Conservation (phyloP, 2,888 invertebrate species). For the Xanthorhoe designata region DNA sequence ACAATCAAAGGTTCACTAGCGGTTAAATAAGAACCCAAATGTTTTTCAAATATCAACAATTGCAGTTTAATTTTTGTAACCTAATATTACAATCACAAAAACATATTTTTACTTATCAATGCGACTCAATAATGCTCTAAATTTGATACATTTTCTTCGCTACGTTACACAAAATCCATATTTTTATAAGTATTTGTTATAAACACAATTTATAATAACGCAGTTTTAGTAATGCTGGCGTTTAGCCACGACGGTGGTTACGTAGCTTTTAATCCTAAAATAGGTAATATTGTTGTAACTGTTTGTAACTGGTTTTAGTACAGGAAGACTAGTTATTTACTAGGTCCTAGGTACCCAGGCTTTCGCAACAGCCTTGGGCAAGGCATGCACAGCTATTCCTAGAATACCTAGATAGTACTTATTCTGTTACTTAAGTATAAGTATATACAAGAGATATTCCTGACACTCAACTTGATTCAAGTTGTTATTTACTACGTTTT, state of each 20-base stretch:
- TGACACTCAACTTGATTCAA: too few species aligned
- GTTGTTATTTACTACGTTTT: too few species aligned
- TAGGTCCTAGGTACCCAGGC: slow-evolving; percentile 20
- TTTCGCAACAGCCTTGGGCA: slow-evolving; percentile 37
- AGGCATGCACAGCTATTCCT: slow-evolving; percentile 15
- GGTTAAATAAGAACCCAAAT: too few species aligned
- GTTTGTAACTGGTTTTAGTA: slow-evolving; percentile 26
- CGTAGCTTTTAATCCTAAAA: not conserved
- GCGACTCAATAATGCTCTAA: too few species aligned
- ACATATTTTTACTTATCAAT: too few species aligned
- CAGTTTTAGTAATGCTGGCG: not conserved
- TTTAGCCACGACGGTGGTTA: not conserved
- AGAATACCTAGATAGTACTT: not conserved
- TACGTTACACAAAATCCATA: too few species aligned
- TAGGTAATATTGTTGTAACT: slow-evolving; percentile 14
- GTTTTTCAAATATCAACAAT: not conserved
- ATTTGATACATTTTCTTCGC: too few species aligned
- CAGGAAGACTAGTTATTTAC: slow-evolving; percentile 35
- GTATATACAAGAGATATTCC: too few species aligned
- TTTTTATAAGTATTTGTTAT: too few species aligned
- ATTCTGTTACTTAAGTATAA: not conserved
- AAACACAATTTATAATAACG: too few species aligned
- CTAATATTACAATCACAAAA: not conserved
- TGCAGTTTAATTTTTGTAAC: not conserved
- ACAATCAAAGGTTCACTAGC: not conserved